These are phyloP conservation scores for Tyrannus savana DNA, from an alignment of 2,113 vertebrate genomes.

Conservation along the genomic window DNA sequence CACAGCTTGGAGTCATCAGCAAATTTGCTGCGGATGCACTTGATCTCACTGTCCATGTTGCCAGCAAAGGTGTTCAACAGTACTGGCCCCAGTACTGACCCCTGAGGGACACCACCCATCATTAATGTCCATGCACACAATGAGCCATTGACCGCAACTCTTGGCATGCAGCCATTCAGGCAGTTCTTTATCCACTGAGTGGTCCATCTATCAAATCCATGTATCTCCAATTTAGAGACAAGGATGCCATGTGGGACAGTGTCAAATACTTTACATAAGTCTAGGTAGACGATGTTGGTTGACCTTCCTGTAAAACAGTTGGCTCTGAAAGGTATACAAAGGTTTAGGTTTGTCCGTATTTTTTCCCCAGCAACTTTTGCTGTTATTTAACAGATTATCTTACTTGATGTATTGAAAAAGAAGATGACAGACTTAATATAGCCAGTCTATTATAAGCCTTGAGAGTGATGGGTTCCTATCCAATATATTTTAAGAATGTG, in stretches of 20 bases:
- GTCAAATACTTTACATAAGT: not conserved
- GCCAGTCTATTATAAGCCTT: not conserved
- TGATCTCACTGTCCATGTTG: not conserved
- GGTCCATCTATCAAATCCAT: not conserved
- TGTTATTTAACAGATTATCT: not conserved
- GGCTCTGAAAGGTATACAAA: not conserved
- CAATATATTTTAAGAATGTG: not conserved
- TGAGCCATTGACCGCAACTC: not conserved
- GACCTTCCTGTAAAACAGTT: not conserved
- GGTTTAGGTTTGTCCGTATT: not conserved
- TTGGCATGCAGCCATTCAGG: not conserved
- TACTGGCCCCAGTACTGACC: not conserved
- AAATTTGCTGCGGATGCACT: not conserved
- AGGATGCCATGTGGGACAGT: not conserved
- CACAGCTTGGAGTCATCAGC: not conserved
- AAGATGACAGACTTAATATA: not conserved
- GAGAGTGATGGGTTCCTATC: not conserved
- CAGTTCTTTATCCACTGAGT: not conserved
- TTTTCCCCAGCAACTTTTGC: not conserved
- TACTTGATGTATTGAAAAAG: not conserved
- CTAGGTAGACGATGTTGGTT: accelerated
- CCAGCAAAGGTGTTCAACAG: not conserved
- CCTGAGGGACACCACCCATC: not conserved
- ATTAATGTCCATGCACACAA: not conserved
- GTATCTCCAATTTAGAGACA: not conserved